Conservation (phyloP, 1,140 invertebrate genomes). For the Rhagoletis pomonella region DNA sequence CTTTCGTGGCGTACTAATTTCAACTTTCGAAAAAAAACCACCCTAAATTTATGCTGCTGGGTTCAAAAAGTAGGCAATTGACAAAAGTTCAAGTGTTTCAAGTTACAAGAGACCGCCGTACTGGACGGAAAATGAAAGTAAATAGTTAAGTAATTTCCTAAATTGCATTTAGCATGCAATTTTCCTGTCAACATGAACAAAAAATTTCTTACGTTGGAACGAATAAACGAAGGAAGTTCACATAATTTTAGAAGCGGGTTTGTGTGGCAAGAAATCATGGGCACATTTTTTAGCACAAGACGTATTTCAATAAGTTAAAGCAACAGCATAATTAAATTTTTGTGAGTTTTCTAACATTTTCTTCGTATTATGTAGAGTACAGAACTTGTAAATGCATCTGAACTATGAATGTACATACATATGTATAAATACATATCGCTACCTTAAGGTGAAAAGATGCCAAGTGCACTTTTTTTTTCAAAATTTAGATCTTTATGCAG, state of each 20-base stretch:
- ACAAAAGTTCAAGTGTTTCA: slow-evolving; percentile 9
- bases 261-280: neutral
- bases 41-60: neutral
- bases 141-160: slow-evolving; percentile 4
- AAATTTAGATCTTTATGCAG: too few species aligned
- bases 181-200: neutral
- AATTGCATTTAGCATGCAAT: slow-evolving; percentile 31
- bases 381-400: too few species aligned
- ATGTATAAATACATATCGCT: too few species aligned
- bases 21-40: neutral
- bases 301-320: too few species aligned
- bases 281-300: too few species aligned
- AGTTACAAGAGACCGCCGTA: neutral
- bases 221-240: neutral
- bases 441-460: too few species aligned
- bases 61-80: neutral
- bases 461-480: too few species aligned
- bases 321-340: too few species aligned
- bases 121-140: slow-evolving; percentile 9
- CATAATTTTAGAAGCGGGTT: neutral
- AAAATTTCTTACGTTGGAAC: neutral
- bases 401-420: too few species aligned
- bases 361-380: too few species aligned
- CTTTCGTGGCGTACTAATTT: too few species aligned
- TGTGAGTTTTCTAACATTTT: too few species aligned